phyloP scores from a whole-genome alignment of 2,797 vertebrate species.

The Anisognathus igniventris region DNA sequence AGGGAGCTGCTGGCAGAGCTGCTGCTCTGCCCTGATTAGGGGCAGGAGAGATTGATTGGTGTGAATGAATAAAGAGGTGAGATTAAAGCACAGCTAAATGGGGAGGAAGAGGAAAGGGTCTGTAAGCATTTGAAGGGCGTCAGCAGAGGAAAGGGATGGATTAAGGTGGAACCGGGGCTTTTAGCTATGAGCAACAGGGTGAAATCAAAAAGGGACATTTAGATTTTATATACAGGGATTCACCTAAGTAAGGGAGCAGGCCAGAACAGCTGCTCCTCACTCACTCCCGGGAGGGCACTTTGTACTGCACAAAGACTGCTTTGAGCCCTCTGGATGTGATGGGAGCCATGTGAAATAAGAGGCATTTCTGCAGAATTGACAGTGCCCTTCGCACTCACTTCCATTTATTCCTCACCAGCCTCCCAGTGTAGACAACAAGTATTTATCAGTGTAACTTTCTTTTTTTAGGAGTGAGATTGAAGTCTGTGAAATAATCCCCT shows the following conservation, averaged over 20 bases:
- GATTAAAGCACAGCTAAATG: slow-evolving; percentile 12
- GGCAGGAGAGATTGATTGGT: slow-evolving; percentile 23
- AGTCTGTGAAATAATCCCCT: not conserved
- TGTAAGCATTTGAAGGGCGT: not conserved
- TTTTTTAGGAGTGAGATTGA: slow-evolving; percentile 30
- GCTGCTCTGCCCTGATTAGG: not conserved
- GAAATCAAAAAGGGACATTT: not conserved
- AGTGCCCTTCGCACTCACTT: slow-evolving; percentile 25
- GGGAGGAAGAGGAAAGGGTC: not conserved
- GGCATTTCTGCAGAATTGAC: not conserved
- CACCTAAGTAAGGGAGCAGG: not conserved
- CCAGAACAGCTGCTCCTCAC: not conserved
- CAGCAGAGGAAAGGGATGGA: not conserved
- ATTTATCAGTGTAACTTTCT: slow-evolving; percentile 24
- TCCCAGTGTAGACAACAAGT: not conserved
- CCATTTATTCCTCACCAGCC: slow-evolving; percentile 1
- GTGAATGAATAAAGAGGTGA: slow-evolving; percentile 30
- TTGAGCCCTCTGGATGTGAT: not conserved
- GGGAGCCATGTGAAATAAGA: not conserved
- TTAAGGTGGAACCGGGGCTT: not conserved
- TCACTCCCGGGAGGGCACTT: accelerated
- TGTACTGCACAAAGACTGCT: not conserved
- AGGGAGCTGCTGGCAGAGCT: not conserved
- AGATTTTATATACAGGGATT: not conserved
- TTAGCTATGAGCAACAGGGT: not conserved